A percentile compares a stretch with the other conserved stretches of the same genome.
Evolutionary conservation across 2,797 vertebrate species (phyloP).

Genomic region (Limnodromus scolopaceus): DNA sequence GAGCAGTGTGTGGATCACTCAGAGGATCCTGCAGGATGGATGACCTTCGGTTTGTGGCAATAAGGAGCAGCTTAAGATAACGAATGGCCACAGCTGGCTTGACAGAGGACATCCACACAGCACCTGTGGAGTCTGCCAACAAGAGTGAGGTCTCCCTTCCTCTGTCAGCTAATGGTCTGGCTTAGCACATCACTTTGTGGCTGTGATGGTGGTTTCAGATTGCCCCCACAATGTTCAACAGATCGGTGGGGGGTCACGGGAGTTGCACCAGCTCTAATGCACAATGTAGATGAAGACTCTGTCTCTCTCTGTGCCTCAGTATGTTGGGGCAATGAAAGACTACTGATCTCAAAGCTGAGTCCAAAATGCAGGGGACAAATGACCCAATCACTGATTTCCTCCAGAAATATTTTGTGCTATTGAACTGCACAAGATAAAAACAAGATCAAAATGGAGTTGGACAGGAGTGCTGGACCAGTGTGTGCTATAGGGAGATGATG

Average conservation of each 20-base stretch:
- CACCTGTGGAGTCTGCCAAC: background rate
- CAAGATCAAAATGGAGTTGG: background rate
- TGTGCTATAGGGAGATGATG: background rate
- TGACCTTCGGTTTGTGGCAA: background rate
- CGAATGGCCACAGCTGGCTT: background rate
- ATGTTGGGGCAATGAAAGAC: background rate
- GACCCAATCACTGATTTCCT: background rate
- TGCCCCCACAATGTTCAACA: background rate
- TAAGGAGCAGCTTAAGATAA: background rate
- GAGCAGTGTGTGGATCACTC: background rate
- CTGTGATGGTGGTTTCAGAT: background rate
- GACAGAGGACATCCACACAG: background rate
- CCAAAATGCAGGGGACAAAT: background rate
- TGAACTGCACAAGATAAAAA: background rate
- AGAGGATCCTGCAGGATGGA: background rate
- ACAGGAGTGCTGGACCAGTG: rapidly evolving
- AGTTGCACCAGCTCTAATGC: background rate
- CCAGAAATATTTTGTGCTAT: background rate
- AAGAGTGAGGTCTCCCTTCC: background rate
- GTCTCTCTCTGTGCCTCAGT: background rate
- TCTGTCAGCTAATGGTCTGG: background rate
- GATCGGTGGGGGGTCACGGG: background rate
- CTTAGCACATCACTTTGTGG: background rate
- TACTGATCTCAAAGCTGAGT: background rate
- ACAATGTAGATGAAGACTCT: background rate